Base-by-base conservation (phyloP, 2,888 invertebrate genomes). In the Caenorhabditis uteleia region DNA sequence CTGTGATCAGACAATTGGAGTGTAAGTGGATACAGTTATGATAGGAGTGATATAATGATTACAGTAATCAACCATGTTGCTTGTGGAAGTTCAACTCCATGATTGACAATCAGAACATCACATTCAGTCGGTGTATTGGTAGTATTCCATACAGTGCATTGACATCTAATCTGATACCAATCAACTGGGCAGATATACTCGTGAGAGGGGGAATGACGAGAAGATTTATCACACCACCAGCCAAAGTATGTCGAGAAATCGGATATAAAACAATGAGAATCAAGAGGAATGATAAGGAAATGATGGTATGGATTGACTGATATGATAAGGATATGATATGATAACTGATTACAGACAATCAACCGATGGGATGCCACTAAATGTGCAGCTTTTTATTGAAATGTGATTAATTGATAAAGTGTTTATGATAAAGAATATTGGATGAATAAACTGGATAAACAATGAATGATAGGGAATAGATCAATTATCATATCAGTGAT, bases 31-130 rank as follows among this genome's bases (percentile, higher is more conserved):
- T 1, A 31, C 39, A 18, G n/a, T 4, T 2, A 16, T 14, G 20
- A 14, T 20, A 27, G 12, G n/a, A 18, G 14, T n/a, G n/a, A 40
- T 16, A 3, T 20, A 6, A 14, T 23, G 10, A n/a, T 50, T 51
- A 21, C 38, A 59, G 59, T 2, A 26, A 59, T 7, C 59, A 59
- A 44, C 48, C 53, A 1, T 59, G 59, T 26, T 59, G 59, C 18
- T 48, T 59, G 2, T 59, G 47, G 53, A 43, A 43, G 12, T 53
- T 59, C 59, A 38, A 38, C 25, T 29, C 48, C 39, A 26, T 4
- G 18, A 36, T 40, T 12, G 12, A 14, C 2, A 38, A 53, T 27
- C 46, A 48, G 1, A 14, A 14, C 1, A 31, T 12, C 5, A 31
- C 36, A 31, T 53, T 53, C n/a, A 36, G 31, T 8, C 53, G 59